Conservation (phyloP, 2,888 invertebrate genomes). For the Parascotia fuliginaria region DNA sequence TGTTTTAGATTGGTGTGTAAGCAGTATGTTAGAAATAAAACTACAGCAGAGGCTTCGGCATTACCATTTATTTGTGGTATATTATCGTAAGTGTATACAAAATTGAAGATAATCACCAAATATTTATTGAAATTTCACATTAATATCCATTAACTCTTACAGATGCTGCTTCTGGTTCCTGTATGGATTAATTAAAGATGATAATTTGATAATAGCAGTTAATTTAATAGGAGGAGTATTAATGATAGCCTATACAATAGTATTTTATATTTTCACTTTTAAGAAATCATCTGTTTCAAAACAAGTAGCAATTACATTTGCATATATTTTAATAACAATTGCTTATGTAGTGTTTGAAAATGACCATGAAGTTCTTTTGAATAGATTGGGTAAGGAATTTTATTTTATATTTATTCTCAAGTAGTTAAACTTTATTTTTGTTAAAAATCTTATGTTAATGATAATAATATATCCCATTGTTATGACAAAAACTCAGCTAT, state of each 20-base stretch:
- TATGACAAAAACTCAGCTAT: too few relatives aligned
- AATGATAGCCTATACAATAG: slow-evolving; percentile 89
- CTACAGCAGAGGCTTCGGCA: slow-evolving; percentile 91
- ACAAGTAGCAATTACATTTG: slow-evolving; percentile 85
- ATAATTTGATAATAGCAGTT: slow-evolving; percentile 90
- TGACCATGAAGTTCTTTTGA: slow-evolving; percentile 81
- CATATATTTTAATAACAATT: slow-evolving; percentile 83
- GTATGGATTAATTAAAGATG: slow-evolving; percentile 91
- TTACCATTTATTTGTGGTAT: slow-evolving; percentile 92
- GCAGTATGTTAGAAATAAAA: slow-evolving; percentile 90
- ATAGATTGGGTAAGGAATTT: slow-evolving; percentile 86
- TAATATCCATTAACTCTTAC: slow-evolving; percentile 52
- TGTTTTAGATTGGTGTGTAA: slow-evolving; percentile 90
- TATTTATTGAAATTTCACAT: slow-evolving; percentile 2
- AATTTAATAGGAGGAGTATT: slow-evolving; percentile 90
- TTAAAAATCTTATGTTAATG: too few relatives aligned
- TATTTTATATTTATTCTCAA: not conserved
- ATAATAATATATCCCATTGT: too few relatives aligned
- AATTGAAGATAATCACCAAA: too few relatives aligned
- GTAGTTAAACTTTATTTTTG: too few relatives aligned
- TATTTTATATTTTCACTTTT: slow-evolving; percentile 90
- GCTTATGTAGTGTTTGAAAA: slow-evolving; percentile 86
- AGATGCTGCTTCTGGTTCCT: slow-evolving; percentile 92
- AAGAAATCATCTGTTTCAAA: slow-evolving; percentile 88
- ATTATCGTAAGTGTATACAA: slow-evolving; percentile 87